Evolutionary conservation across 2,113 vertebrate species (phyloP).

Genomic region (Romanogobio albipinnatus): DNA sequence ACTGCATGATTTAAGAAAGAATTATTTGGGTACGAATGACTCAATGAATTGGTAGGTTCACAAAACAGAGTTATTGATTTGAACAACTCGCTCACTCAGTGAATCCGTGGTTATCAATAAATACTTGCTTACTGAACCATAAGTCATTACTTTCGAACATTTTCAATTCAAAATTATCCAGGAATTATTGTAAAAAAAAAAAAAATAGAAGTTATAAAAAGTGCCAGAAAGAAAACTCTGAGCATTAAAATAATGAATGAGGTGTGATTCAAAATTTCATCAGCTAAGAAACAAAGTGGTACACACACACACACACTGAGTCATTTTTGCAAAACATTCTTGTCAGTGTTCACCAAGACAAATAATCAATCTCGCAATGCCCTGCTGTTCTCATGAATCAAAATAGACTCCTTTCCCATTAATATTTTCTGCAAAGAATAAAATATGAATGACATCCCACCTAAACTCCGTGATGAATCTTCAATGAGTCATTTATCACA

Average conservation of each 20-base stretch:
- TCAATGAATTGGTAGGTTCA: not conserved
- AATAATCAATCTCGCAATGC: constrained; percentile 12
- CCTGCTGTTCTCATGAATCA: constrained; percentile 31
- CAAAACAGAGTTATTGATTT: not conserved
- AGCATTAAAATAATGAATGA: constrained; percentile 1
- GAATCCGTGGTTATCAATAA: not conserved
- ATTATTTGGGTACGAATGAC: not conserved
- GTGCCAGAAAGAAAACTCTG: not conserved
- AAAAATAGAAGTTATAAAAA: not conserved
- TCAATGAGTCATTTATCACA: constrained; percentile 2
- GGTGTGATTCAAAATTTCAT: not conserved
- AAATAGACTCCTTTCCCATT: not conserved
- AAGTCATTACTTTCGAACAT: not conserved
- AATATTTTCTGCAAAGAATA: constrained; percentile 25
- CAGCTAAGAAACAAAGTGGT: constrained; percentile 10
- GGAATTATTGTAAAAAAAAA: not conserved
- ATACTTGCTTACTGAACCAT: not conserved
- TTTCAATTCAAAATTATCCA: not conserved
- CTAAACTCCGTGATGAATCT: constrained; percentile 10
- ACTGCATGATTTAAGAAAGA: not conserved
- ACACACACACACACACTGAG: not conserved
- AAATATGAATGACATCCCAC: constrained; percentile 33
- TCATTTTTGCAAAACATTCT: constrained; percentile 5
- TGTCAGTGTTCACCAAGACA: constrained; percentile 18
- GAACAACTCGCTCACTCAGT: not conserved